phyloP scores from a whole-genome alignment of 2,888 invertebrate genomes.

The Pherbina coryleti region DNA sequence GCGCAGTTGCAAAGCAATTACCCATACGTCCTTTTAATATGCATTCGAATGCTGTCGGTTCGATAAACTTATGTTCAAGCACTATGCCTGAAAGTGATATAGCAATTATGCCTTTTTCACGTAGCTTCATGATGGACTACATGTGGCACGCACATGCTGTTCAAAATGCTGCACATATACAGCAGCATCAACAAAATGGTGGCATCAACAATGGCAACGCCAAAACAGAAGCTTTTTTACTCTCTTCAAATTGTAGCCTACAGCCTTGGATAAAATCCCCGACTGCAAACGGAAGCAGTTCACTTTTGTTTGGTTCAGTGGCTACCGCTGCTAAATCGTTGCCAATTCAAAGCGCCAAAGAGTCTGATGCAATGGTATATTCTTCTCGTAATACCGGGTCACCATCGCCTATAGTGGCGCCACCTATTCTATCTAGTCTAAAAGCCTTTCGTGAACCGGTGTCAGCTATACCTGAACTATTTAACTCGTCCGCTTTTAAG shows the following conservation, averaged over 20 bases:
- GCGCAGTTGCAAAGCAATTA: constrained; percentile 51
- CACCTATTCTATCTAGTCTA: not conserved
- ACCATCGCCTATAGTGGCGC: not conserved
- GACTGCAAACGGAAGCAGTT: constrained; percentile 48
- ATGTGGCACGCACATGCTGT: constrained; percentile 78
- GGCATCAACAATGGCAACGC: constrained; percentile 29
- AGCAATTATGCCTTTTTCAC: constrained; percentile 73
- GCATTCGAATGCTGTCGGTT: constrained; percentile 44
- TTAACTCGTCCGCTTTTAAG: constrained; percentile 59
- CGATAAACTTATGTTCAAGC: constrained; percentile 40
- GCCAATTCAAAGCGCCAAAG: not conserved
- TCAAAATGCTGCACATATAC: constrained; percentile 52
- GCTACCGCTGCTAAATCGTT: not conserved
- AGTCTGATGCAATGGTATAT: not conserved
- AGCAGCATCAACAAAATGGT: constrained; percentile 45
- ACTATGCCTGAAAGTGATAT: constrained; percentile 52
- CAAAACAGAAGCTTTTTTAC: constrained; percentile 70
- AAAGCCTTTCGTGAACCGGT: not conserved
- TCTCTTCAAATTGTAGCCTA: constrained; percentile 76
- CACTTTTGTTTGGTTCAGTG: constrained; percentile 53
- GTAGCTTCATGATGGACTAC: constrained; percentile 82
- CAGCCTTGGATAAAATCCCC: constrained; percentile 74
- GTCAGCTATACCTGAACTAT: constrained; percentile 57
- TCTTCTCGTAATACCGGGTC: not conserved
- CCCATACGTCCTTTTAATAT: constrained; percentile 46